Evolutionary conservation across 2,797 vertebrate species (phyloP).

Genomic region (Salmo trutta): DNA sequence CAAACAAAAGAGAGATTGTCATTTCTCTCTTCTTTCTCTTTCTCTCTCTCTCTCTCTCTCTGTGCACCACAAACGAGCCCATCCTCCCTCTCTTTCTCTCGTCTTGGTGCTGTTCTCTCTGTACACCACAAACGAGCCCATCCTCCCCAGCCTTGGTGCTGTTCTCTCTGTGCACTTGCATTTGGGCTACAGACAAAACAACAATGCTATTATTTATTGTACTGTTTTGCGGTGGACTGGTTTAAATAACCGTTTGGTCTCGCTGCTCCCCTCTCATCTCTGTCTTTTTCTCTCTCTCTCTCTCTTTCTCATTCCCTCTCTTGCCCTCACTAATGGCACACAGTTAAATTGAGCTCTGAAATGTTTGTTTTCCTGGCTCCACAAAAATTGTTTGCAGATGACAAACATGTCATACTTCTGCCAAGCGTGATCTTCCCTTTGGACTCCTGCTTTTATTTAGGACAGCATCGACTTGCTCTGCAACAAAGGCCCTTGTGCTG

Average conservation of each 20-base stretch:
- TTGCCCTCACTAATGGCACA: slow-evolving; percentile 71
- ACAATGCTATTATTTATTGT: slow-evolving; percentile 80
- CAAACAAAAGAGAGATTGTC: background rate
- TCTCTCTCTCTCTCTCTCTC: background rate
- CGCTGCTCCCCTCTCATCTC: slow-evolving; percentile 34
- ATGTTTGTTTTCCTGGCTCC: slow-evolving; percentile 78
- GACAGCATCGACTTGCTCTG: slow-evolving; percentile 10
- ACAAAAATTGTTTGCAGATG: slow-evolving; percentile 79
- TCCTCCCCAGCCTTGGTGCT: slow-evolving; percentile 36
- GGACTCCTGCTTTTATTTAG: slow-evolving; percentile 18
- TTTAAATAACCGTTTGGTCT: slow-evolving; percentile 78
- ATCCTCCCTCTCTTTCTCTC: slow-evolving; percentile 11
- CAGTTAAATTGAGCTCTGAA: slow-evolving; percentile 78
- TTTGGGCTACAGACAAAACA: slow-evolving; percentile 71
- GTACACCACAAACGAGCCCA: slow-evolving; percentile 33
- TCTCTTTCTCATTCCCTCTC: slow-evolving; percentile 46
- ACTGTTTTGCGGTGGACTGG: slow-evolving; percentile 73
- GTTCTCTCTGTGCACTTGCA: slow-evolving; percentile 38
- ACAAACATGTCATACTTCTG: slow-evolving; percentile 74
- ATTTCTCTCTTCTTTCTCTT: too few relatives aligned
- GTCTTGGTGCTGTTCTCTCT: slow-evolving; percentile 9
- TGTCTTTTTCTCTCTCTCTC: slow-evolving; percentile 37
- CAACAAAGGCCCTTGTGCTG: slow-evolving; percentile 11
- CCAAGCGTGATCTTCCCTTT: slow-evolving; percentile 56
- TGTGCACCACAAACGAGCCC: slow-evolving; percentile 9